Evolutionary conservation across 2,113 vertebrate genomes (phyloP).

Genomic region (Notothenia rossii): DNA sequence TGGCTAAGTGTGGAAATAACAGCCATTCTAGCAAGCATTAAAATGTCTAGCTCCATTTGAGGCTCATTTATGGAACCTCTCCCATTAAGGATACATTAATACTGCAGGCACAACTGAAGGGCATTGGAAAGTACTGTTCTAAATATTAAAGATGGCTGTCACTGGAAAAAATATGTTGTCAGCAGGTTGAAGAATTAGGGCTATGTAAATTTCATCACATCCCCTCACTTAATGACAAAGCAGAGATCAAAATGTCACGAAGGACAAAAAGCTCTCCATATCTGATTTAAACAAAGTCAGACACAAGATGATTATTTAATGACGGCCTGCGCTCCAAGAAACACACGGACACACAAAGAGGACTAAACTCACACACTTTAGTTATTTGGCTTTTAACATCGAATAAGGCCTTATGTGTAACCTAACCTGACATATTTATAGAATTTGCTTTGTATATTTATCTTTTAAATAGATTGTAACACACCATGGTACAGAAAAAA

Average conservation of each 20-base stretch:
- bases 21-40: conserved; percentile 79
- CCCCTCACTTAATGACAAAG: conserved; percentile 77
- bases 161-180: conserved; percentile 82
- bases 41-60: conserved; percentile 82
- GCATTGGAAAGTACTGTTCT: conserved; percentile 82
- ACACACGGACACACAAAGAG: conserved; percentile 20
- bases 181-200: conserved; percentile 80
- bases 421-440: not conserved
- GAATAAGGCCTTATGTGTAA: conserved; percentile 6
- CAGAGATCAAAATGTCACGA: conserved; percentile 81
- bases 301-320: conserved; percentile 80
- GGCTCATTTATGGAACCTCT: conserved; percentile 80
- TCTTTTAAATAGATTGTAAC: not conserved
- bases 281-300: conserved; percentile 80
- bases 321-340: conserved; percentile 43
- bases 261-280: conserved; percentile 73
- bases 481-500: not conserved
- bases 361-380: conserved; percentile 13
- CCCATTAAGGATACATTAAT: conserved; percentile 85
- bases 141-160: conserved; percentile 87
- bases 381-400: conserved; percentile 9
- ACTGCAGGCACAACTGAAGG: conserved; percentile 85
- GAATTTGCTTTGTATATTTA: conserved; percentile 11
- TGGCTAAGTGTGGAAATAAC: conserved; percentile 79
- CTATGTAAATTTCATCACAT: conserved; percentile 83